Evolutionary conservation across 1,140 invertebrate genomes (phyloP).

Genomic region (Onthophagus taurus): DNA sequence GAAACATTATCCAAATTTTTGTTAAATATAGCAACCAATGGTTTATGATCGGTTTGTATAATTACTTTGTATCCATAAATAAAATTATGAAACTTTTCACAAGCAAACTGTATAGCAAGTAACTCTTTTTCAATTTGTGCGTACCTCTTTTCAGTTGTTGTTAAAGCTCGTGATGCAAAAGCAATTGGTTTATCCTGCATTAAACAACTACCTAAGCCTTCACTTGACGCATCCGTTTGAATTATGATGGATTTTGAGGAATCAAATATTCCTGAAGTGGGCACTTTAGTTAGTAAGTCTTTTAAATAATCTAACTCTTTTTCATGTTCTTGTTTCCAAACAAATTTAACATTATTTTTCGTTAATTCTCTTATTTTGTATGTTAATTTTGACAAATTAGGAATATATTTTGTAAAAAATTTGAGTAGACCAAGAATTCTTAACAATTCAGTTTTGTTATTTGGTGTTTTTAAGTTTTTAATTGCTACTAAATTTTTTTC

Average conservation of each 20-base stretch:
- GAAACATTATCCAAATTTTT: slow-evolving; percentile 36
- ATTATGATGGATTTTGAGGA: neutral
- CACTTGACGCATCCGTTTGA: neutral
- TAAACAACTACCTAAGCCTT: neutral
- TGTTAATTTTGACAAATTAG: neutral
- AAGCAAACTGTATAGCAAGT: neutral
- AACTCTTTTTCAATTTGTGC: neutral
- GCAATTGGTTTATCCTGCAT: neutral
- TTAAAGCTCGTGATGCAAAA: neutral
- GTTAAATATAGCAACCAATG: slow-evolving; percentile 36
- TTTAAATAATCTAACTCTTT: neutral
- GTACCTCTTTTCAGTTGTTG: neutral
- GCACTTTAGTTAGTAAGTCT: neutral
- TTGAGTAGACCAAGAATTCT: neutral
- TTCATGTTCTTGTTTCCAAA: neutral
- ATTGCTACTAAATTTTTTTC: neutral
- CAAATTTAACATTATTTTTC: neutral
- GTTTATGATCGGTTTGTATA: slow-evolving; percentile 41
- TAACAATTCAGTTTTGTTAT: neutral
- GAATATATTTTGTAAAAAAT: neutral
- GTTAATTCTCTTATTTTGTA: neutral
- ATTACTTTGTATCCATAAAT: slow-evolving; percentile 7
- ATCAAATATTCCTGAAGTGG: neutral
- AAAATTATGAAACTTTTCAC: neutral
- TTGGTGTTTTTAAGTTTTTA: neutral